These are phyloP conservation scores for Gallirallus australis DNA, from an alignment of 2,797 vertebrate species.

Conservation along the genomic window DNA sequence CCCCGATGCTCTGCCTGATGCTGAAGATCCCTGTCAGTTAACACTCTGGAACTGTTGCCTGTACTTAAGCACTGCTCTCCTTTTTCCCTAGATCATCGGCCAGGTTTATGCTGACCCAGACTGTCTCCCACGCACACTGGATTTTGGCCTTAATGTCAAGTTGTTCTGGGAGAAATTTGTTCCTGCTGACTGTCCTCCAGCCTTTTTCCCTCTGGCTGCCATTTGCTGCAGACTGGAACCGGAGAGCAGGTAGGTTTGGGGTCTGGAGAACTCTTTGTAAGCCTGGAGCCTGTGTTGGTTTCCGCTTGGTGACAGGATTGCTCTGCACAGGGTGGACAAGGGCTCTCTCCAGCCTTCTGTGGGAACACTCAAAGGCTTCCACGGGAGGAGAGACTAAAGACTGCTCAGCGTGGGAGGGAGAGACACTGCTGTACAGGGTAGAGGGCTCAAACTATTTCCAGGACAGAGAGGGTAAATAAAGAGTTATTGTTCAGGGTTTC, in stretches of 20 bases:
- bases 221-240: slow-evolving; percentile 93
- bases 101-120: slow-evolving; percentile 97
- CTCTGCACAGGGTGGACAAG: background rate
- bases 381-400: background rate
- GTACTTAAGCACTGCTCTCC: background rate
- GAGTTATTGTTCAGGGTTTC: background rate
- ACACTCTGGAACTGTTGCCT: background rate
- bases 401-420: background rate
- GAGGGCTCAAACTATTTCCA: background rate
- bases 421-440: background rate
- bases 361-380: background rate
- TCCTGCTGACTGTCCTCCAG: slow-evolving; percentile 91
- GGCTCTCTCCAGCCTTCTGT: background rate
- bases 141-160: slow-evolving; percentile 94
- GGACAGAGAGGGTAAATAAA: background rate
- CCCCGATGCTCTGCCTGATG: background rate
- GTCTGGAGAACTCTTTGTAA: background rate
- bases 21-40: background rate
- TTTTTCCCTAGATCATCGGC: slow-evolving; percentile 89
- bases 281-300: background rate
- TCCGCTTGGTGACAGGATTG: background rate
- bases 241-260: slow-evolving; percentile 87
- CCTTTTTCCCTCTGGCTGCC: slow-evolving; percentile 93
- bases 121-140: slow-evolving; percentile 93
- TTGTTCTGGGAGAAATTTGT: slow-evolving; percentile 98